Conservation (phyloP, 2,113 vertebrate species). For the Dolichallabes microphthalmus region DNA sequence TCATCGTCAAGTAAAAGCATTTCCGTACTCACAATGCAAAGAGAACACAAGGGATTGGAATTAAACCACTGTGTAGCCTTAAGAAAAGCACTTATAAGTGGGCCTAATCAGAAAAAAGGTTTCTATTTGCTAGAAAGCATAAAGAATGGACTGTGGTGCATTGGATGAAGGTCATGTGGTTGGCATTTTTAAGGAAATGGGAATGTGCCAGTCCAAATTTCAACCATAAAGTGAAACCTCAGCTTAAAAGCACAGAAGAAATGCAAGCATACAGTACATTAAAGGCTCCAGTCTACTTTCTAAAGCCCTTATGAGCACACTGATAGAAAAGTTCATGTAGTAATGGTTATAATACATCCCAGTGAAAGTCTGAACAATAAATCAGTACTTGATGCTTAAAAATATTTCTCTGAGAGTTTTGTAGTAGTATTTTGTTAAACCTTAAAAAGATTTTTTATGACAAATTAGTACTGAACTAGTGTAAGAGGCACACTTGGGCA, state of each 20-base stretch:
- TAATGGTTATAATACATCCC: background rate
- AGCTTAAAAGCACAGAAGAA: background rate
- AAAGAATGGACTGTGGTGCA: no score
- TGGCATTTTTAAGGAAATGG: conserved; percentile 1
- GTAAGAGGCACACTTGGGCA: background rate
- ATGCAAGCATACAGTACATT: background rate
- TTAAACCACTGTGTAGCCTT: no score
- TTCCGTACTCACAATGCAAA: no score
- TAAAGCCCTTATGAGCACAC: background rate
- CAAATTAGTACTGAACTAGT: background rate
- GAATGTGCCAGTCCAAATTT: background rate
- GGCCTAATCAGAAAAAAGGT: no score
- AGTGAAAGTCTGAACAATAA: background rate
- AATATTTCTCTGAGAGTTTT: background rate
- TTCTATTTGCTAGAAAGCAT: no score
- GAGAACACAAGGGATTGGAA: no score
- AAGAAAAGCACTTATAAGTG: no score
- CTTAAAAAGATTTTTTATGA: background rate
- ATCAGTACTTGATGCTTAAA: background rate
- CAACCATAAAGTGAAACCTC: background rate
- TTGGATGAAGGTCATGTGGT: no score
- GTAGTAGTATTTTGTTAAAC: background rate
- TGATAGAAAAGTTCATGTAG: background rate
- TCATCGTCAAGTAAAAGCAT: no score
- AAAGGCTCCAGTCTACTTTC: background rate